These are phyloP conservation scores for Rhagologus leucostigma DNA, from an alignment of 2,113 vertebrate species.

Conservation along the genomic window DNA sequence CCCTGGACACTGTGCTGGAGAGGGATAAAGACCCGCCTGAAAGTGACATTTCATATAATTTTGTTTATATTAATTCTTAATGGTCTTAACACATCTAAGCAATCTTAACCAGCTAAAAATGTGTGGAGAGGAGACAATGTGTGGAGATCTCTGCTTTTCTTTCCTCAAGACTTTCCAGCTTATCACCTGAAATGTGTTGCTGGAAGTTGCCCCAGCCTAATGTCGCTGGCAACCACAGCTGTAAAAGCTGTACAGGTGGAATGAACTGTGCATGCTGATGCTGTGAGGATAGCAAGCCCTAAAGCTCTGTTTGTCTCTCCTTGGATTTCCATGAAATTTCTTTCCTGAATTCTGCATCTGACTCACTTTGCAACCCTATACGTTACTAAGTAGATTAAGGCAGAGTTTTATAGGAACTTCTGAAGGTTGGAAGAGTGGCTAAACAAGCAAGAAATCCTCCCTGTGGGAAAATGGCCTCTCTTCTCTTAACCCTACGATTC, in stretches of 20 bases:
- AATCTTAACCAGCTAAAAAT: not conserved
- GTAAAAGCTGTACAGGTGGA: not conserved
- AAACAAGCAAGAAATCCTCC: not conserved
- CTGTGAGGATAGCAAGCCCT: not conserved
- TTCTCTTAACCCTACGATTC: not conserved
- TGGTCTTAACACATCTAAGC: not conserved
- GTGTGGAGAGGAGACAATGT: not conserved
- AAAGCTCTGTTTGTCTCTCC: not conserved
- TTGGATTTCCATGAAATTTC: not conserved
- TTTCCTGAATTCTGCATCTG: not conserved
- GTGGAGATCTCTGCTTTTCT: not conserved
- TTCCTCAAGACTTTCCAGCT: not conserved
- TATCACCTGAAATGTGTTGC: not conserved
- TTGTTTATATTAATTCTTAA: not conserved
- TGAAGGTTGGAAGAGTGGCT: not conserved
- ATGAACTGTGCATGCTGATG: not conserved
- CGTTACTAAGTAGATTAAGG: not conserved
- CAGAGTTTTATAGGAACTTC: not conserved
- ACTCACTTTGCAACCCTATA: not conserved
- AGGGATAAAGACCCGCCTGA: not conserved
- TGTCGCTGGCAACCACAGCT: not conserved
- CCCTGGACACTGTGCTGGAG: not conserved
- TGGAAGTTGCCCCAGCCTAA: not conserved
- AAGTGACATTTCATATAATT: not conserved
- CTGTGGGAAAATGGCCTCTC: not conserved